Evolutionary conservation across 2,113 vertebrate species (phyloP).

Genomic region (Urocolius indicus): DNA sequence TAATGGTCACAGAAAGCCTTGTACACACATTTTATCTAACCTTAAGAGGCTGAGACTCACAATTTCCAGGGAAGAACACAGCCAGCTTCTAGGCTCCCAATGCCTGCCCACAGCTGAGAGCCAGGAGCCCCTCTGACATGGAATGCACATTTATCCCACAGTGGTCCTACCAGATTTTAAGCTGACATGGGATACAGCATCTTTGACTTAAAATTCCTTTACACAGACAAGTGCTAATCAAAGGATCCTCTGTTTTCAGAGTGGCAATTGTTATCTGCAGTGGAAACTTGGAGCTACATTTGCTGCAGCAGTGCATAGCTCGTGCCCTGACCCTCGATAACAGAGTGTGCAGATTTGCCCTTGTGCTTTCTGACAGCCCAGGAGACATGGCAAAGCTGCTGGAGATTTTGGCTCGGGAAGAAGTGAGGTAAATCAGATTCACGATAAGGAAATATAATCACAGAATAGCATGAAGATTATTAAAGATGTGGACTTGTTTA

Average conservation of each 20-base stretch:
- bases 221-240: not conserved
- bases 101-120: not conserved
- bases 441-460: not conserved
- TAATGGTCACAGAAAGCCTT: not conserved
- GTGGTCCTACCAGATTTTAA: not conserved
- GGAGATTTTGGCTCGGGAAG: conserved; percentile 86
- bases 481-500: not conserved
- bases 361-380: conserved; percentile 82
- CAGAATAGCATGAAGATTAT: not conserved
- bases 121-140: not conserved
- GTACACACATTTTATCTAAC: not conserved
- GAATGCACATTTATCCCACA: not conserved
- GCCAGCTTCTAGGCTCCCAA: not conserved
- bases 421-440: conserved; percentile 79
- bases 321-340: conserved; percentile 85
- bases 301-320: conserved; percentile 85
- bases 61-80: not conserved
- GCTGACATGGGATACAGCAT: not conserved
- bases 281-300: conserved; percentile 85
- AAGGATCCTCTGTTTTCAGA: conserved; percentile 66
- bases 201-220: not conserved
- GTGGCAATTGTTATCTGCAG: conserved; percentile 88
- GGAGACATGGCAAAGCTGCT: conserved; percentile 87
- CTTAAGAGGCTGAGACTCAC: not conserved
- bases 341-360: conserved; percentile 84